phyloP scores from a whole-genome alignment of 2,888 invertebrate genomes.

The Malthinus flaveolus region DNA sequence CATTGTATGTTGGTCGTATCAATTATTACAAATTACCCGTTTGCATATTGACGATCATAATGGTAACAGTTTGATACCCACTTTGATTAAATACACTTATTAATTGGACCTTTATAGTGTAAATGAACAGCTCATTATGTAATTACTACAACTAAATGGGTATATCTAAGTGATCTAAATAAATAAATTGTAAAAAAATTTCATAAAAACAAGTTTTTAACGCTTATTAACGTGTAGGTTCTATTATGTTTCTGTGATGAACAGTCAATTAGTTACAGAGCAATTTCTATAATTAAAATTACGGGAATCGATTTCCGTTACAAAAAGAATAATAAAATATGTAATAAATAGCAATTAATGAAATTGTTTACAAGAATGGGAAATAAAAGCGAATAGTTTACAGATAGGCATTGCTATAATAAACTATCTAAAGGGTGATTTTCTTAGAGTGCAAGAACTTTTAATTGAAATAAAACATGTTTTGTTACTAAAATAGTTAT shows the following conservation, averaged over 20 bases:
- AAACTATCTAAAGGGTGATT: too few species aligned
- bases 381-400: background rate
- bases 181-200: too few species aligned
- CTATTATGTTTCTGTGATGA: conserved; percentile 3
- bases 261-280: conserved; percentile 4
- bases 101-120: background rate
- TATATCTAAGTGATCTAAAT: too few species aligned
- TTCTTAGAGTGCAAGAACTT: too few species aligned
- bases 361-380: background rate
- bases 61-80: too few species aligned
- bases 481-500: too few species aligned
- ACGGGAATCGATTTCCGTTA: background rate
- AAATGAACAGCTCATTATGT: background rate
- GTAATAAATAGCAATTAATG: background rate
- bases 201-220: too few species aligned
- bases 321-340: background rate
- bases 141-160: conserved; percentile 1
- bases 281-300: conserved; percentile 6
- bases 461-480: too few species aligned
- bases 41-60: too few species aligned
- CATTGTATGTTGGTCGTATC: too few species aligned
- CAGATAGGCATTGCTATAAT: too few species aligned
- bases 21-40: too few species aligned
- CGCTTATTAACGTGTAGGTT: background rate
- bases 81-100: background rate